These are phyloP conservation scores for Brachynemurus nebulosus DNA, from an alignment of 2,888 invertebrate species.

Conservation along the genomic window DNA sequence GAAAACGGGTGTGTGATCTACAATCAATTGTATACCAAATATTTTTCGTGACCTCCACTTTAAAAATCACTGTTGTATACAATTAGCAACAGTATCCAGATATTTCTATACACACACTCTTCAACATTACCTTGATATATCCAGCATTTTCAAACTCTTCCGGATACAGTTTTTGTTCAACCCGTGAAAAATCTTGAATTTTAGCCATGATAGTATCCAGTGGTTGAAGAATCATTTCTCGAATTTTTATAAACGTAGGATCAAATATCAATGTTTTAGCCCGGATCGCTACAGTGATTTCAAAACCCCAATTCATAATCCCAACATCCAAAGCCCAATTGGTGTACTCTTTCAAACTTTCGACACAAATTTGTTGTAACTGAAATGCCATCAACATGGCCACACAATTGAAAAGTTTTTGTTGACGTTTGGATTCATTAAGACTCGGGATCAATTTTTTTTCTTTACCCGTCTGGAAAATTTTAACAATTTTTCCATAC, in stretches of 20 bases:
- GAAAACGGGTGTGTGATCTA: no score
- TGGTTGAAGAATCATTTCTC: conserved; percentile 50
- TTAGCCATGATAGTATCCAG: conserved; percentile 64
- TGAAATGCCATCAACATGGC: conserved; percentile 81
- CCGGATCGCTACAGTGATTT: conserved; percentile 40
- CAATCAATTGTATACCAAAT: no score
- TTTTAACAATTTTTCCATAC: conserved; percentile 46
- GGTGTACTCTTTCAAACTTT: conserved; percentile 65
- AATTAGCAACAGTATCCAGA: no score
- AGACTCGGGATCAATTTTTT: conserved; percentile 53
- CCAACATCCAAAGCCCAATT: conserved; percentile 62
- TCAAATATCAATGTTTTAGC: conserved; percentile 54
- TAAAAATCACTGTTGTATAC: no score
- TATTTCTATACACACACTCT: no score
- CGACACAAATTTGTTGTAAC: conserved; percentile 64
- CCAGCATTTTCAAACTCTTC: conserved; percentile 40
- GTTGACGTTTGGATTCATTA: conserved; percentile 48
- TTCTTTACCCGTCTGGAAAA: conserved; percentile 51
- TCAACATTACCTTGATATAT: no score
- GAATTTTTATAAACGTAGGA: conserved; percentile 62
- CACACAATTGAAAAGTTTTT: conserved; percentile 71
- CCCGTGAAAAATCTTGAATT: conserved; percentile 54
- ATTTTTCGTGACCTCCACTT: no score
- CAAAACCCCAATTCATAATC: conserved; percentile 33
- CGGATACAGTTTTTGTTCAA: conserved; percentile 66